Percentiles rank a stretch among this genome's conserved stretches.
Evolutionary conservation across 2,888 invertebrate genomes (phyloP).

Genomic region (Polylopha cassiicola): DNA sequence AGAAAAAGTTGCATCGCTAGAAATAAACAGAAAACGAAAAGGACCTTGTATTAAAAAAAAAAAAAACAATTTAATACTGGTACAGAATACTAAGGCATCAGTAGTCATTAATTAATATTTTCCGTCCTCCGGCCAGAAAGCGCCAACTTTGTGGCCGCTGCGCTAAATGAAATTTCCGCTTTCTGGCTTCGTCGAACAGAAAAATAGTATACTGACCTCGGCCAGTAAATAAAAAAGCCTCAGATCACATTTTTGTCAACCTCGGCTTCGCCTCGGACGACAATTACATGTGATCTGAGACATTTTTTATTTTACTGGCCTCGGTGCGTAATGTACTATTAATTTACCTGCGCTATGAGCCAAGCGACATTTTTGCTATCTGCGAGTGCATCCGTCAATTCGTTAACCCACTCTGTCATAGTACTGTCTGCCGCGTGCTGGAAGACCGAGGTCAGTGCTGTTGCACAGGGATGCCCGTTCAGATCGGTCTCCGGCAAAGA

Average conservation of each 20-base stretch:
- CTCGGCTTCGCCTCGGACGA: too few species aligned
- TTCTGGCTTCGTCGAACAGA: too few species aligned
- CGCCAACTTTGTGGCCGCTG: not conserved
- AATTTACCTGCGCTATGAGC: conserved; percentile 48
- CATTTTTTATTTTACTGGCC: too few species aligned
- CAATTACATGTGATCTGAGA: too few species aligned
- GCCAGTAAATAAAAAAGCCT: too few species aligned
- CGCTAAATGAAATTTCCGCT: too few species aligned
- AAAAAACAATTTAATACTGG: not conserved
- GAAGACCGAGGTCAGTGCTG: conserved; percentile 38
- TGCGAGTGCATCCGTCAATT: conserved; percentile 24
- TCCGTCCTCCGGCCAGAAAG: not conserved
- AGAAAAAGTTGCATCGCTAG: not conserved
- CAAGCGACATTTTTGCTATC: conserved; percentile 33
- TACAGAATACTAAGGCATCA: not conserved
- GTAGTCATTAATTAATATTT: not conserved
- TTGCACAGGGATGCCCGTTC: conserved; percentile 43
- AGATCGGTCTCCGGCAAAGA: conserved; percentile 39
- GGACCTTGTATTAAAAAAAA: too few species aligned
- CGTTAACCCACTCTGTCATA: too few species aligned
- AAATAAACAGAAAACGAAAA: too few species aligned
- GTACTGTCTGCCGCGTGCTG: conserved; percentile 29
- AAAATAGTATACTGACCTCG: too few species aligned
- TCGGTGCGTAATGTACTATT: too few species aligned
- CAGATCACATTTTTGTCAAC: too few species aligned